Base-by-base conservation (phyloP, 2,113 vertebrate genomes). In the Etheostoma cragini region DNA sequence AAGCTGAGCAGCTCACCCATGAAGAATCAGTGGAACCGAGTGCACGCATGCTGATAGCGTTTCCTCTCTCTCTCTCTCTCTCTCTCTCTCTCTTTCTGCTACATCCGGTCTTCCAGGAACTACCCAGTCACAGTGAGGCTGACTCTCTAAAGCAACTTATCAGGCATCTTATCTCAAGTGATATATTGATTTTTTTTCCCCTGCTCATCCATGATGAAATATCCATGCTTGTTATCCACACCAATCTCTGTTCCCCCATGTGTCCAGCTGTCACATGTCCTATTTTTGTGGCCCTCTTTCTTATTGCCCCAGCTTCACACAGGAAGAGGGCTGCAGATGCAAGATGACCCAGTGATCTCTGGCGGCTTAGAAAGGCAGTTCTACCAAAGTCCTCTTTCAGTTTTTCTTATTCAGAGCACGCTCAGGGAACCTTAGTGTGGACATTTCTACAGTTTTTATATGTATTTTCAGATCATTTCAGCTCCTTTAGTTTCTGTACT, bases 241-340 rank as follows among this genome's bases (percentile, higher is more conserved):
- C 1, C 53, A 30, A 16, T 88, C 77, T 85, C 56, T 10, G 22
- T 50, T 66, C 56, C 7, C 64, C 38, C 33, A 82, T 11, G 75
- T 76, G 66, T 69, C 13, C 52, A 21, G 30, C 53, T 61, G 69
- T 76, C 72, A 16, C 50, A 1, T 19, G 14, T 35, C 17, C 35
- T 89, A 72, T 74, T 80, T 83, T 70, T 38, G 54, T 56, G 57
- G 38, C 72, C 58, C 66, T 35, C 35, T 79, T 64, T 86, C 72
- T 67, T 30, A 66, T 38, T 11, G 19, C 2, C 57, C 33, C 15
- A 61, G 46, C 47, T 76, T 84, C 72, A 63, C 78, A 86, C 91
- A 93, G 93, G 93, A 93, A 94, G 76, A 62, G 80, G 58, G 26
- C 52, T 64, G 52, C 93, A 94, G 93, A 91, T 94, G 92, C 81